Evolutionary conservation across 1,140 invertebrate genomes (phyloP).

Genomic region (Habropoda laboriosa): DNA sequence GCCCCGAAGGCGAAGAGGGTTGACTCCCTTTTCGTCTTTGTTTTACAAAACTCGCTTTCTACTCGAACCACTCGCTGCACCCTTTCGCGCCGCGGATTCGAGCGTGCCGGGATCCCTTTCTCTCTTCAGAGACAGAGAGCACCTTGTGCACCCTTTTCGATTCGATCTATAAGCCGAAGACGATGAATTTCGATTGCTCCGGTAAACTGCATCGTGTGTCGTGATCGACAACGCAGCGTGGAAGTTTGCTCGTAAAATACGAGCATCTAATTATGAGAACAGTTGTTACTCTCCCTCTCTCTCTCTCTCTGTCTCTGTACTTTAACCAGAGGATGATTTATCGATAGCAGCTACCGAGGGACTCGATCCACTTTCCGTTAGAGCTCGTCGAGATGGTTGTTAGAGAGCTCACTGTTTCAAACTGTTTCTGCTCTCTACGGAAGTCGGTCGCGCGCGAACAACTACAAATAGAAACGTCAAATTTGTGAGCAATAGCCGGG

Average conservation of each 20-base stretch:
- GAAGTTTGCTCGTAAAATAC: constrained; percentile 15
- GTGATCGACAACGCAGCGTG: background rate
- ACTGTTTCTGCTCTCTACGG: background rate
- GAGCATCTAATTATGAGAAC: constrained; percentile 29
- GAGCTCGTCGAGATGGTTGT: background rate
- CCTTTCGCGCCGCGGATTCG: constrained; percentile 57
- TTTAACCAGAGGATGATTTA: constrained; percentile 13
- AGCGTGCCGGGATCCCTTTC: background rate
- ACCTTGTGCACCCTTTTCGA: no score
- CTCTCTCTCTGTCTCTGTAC: no score
- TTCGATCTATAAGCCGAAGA: background rate
- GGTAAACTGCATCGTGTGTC: no score
- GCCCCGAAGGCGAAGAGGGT: constrained; percentile 64
- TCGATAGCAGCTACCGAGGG: constrained; percentile 3
- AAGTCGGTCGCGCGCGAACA: background rate
- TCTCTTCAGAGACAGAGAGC: no score
- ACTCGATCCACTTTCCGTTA: constrained; percentile 17
- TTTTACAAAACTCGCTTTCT: constrained; percentile 61
- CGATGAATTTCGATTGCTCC: background rate
- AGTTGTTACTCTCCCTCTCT: no score
- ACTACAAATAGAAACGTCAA: constrained; percentile 76
- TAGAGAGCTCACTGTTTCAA: no score
- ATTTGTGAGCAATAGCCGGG: constrained; percentile 60
- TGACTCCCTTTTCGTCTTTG: constrained; percentile 63
- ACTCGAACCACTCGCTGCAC: constrained; percentile 54